phyloP scores from a whole-genome alignment of 2,888 invertebrate genomes.

The Nineta flava region DNA sequence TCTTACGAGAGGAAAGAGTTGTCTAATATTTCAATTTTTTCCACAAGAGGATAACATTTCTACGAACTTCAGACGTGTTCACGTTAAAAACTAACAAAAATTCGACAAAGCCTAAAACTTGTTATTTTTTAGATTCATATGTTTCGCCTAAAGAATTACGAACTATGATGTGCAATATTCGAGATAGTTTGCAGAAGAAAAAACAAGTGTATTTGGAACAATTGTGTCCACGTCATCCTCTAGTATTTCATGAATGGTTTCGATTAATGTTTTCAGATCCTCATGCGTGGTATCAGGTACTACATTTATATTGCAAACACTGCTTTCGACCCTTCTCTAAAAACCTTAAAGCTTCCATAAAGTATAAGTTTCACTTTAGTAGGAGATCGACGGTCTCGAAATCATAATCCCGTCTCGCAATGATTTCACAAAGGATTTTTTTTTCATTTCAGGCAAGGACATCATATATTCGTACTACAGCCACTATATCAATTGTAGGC shows the following conservation, averaged over 20 bases:
- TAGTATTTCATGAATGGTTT: slow-evolving; percentile 89
- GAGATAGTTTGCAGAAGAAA: slow-evolving; percentile 48
- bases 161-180: slow-evolving; percentile 39
- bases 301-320: slow-evolving; percentile 5
- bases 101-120: no score
- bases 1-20: no score
- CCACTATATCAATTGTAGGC: slow-evolving; percentile 96
- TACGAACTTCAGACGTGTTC: no score
- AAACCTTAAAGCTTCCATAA: slow-evolving; percentile 5
- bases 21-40: no score
- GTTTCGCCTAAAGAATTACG: slow-evolving; percentile 44
- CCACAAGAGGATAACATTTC: no score
- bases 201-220: slow-evolving; percentile 45
- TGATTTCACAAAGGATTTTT: slow-evolving; percentile 9
- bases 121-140: slow-evolving; percentile 27
- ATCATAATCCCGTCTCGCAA: no score
- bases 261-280: slow-evolving; percentile 76
- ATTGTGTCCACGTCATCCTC: slow-evolving; percentile 55
- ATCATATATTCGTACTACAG: slow-evolving; percentile 80
- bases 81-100: no score
- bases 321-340: not conserved
- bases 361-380: no score
- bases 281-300: slow-evolving; percentile 44
- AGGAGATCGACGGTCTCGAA: no score
- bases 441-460: slow-evolving; percentile 78